Evolutionary conservation across 2,888 invertebrate genomes (phyloP), one percentile per base, ranked within the genome.

Genomic region (Vanessa cardui): DNA sequence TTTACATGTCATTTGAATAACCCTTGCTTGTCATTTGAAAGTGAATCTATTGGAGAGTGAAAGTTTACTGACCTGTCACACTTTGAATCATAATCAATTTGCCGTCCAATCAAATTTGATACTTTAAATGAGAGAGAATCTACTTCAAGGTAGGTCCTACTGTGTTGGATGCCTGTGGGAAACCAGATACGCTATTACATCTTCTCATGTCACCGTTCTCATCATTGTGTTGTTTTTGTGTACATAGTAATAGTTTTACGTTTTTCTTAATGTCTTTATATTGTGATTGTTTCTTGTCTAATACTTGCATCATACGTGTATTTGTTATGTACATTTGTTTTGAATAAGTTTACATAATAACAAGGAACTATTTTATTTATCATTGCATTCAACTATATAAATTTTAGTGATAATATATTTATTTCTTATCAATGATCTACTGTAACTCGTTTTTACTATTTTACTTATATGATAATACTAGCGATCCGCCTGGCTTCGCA

Each of bases 41-140:
- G 66, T 63, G 50, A 70, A 74, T 75, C 69, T 62, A 70, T 72
- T 75, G 70, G 69, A 67, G 73, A 78, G 82, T 78, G 83, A 84
- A 84, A 84, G 83, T 74, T 62, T 62, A 72, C 70, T 71, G 74
- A 77, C 78, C 73, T 74, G 73, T 71, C 74, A 70, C 72, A 72
- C 63, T 71, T 69, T 70, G 69, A 71, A 71, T 77, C 72, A 75
- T 77, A 77, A 69, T 73, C 66, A 74, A 63, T 66, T 49, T 58
- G 31, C 52, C 50, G 69, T 50, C 71, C 75, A 72, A 62, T 56
- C 52, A 58, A 58, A 67, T 56, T 16, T 66, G 72, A 62, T 54
- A 59, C 71, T 39, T 62, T 18, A 58, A 52, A 21, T 21, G 6
- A 61, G 58, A 62, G 47, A 50, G 49, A 66, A 58, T 50, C 59